Percentiles rank a stretch among this genome's conserved stretches.
phyloP scores from a whole-genome alignment of 2,113 vertebrate species.

The Pelusios castaneus region DNA sequence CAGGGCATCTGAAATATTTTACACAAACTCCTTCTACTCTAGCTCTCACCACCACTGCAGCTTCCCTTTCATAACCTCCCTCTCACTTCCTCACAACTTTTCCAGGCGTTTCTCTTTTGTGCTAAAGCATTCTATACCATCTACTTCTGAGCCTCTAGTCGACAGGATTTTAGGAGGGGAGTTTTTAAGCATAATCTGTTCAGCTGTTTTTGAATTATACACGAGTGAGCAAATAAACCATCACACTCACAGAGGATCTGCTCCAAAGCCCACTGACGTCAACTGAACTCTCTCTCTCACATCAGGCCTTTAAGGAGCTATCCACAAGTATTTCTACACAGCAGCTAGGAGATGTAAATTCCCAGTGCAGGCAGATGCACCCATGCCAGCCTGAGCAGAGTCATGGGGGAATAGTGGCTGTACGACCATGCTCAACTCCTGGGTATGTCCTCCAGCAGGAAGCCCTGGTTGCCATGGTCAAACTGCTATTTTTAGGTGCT shows the following conservation, averaged over 20 bases:
- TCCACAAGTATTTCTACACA: background rate
- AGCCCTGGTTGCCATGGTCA: background rate
- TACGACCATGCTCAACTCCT: background rate
- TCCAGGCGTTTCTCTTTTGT: background rate
- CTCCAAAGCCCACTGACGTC: background rate
- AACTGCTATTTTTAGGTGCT: background rate
- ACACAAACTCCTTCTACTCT: background rate
- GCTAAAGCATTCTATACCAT: background rate
- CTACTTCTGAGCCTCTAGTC: background rate
- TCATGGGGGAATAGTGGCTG: background rate
- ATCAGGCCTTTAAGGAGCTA: background rate
- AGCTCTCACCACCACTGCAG: background rate
- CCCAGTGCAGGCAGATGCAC: background rate
- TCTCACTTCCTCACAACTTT: background rate
- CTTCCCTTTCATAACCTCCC: background rate
- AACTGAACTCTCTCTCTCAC: background rate
- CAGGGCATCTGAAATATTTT: background rate
- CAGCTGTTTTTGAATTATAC: background rate
- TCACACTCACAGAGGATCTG: background rate
- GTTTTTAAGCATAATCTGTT: background rate
- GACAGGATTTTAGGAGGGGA: background rate
- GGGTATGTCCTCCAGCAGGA: too few species aligned
- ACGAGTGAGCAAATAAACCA: background rate
- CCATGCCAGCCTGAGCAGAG: background rate
- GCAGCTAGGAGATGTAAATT: background rate